phyloP scores from a whole-genome alignment of 2,888 invertebrate genomes.

The Odontothrips loti region DNA sequence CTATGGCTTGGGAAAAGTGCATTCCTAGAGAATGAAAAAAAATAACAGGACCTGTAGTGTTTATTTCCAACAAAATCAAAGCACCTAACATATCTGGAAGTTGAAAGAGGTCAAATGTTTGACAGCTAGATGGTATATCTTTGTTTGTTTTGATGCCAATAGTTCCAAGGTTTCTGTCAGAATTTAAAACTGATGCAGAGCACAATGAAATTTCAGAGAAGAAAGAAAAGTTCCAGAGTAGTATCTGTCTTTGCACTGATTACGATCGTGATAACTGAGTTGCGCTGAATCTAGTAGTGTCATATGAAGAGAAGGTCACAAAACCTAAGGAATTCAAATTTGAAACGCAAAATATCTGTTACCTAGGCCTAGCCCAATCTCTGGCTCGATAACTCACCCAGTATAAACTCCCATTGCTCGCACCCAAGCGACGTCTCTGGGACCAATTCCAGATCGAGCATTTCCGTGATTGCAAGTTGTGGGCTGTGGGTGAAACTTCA shows the following conservation, averaged over 20 bases:
- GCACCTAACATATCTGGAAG: slow-evolving; percentile 40
- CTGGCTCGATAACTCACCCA: slow-evolving; percentile 64
- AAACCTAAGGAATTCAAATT: slow-evolving; percentile 12
- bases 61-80: slow-evolving; percentile 39
- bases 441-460: slow-evolving; percentile 95
- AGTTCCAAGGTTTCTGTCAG: slow-evolving; percentile 17
- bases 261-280: too few relatives aligned
- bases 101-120: slow-evolving; percentile 37
- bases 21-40: slow-evolving; percentile 67
- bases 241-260: too few relatives aligned
- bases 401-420: slow-evolving; percentile 96
- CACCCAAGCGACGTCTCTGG: slow-evolving; percentile 93
- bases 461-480: slow-evolving; percentile 46
- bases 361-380: slow-evolving; percentile 22
- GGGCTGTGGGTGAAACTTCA: slow-evolving; percentile 33
- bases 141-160: background rate
- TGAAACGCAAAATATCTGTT: slow-evolving; percentile 33
- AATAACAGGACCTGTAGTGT: slow-evolving; percentile 34
- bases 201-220: background rate
- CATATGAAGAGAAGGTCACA: slow-evolving; percentile 23
- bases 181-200: background rate
- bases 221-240: too few relatives aligned
- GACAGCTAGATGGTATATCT: background rate
- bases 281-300: background rate
- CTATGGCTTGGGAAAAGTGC: slow-evolving; percentile 97